A percentile compares a stretch with the other conserved stretches of the same genome.
These are phyloP conservation scores for Charadrius vociferus DNA, from an alignment of 2,113 vertebrate genomes.

Conservation along the genomic window DNA sequence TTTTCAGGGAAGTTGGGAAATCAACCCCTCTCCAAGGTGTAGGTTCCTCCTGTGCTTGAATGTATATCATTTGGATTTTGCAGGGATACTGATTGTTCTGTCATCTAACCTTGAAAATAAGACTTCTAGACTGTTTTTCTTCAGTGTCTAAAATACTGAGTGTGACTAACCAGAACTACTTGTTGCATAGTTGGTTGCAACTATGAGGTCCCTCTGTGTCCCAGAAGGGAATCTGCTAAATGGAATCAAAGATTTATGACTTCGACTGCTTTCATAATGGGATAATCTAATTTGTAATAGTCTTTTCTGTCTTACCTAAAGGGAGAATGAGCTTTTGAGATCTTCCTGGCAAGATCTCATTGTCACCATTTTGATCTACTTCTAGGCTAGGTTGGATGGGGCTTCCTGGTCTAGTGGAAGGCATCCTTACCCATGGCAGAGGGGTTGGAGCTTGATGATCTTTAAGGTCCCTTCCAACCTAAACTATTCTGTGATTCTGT, in stretches of 20 bases:
- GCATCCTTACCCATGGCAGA: not conserved
- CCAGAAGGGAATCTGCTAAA: not conserved
- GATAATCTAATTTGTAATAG: not conserved
- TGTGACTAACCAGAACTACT: not conserved
- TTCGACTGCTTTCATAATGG: not conserved
- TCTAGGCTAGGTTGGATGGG: not conserved
- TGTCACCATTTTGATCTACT: not conserved
- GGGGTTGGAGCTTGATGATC: not conserved
- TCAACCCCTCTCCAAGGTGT: accelerated
- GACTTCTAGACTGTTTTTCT: not conserved
- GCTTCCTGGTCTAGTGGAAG: not conserved
- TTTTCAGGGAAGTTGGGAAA: not conserved
- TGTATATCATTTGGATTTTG: not conserved
- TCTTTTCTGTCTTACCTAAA: not conserved
- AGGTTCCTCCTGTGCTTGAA: not conserved
- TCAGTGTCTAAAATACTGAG: not conserved
- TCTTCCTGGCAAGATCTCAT: not conserved
- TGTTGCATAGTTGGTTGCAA: not conserved
- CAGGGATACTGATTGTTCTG: not conserved
- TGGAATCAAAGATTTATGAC: not conserved
- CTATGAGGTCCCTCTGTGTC: not conserved
- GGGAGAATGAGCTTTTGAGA: not conserved
- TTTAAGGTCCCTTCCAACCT: not conserved
- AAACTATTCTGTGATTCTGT: not conserved
- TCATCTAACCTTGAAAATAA: not conserved